Percentiles rank a stretch among this genome's conserved stretches.
These are phyloP conservation scores for Varecia variegata DNA, from an alignment of 2,797 vertebrate species.

Conservation along the genomic window DNA sequence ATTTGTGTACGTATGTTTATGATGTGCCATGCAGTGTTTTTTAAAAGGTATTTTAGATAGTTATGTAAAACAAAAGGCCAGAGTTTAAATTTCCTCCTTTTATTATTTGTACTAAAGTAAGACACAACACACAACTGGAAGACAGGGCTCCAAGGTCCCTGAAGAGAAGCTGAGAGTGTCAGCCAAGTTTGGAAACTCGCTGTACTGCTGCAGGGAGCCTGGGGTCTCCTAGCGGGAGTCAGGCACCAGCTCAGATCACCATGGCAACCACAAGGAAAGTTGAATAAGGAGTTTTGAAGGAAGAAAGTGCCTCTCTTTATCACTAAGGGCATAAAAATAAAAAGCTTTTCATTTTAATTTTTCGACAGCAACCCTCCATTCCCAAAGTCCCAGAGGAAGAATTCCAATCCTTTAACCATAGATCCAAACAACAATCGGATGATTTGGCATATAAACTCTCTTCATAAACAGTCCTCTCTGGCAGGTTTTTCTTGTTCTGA, in stretches of 20 bases:
- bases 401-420: not conserved
- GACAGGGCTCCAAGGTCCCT: not conserved
- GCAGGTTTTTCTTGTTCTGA: not conserved
- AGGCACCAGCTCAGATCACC: slow-evolving; percentile 30
- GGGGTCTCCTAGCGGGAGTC: not conserved
- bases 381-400: not conserved
- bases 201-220: not conserved
- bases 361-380: not conserved
- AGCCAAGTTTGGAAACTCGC: not conserved
- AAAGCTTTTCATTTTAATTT: slow-evolving; percentile 35
- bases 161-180: not conserved
- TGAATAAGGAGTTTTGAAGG: not conserved
- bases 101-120: slow-evolving; percentile 23
- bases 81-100: not conserved
- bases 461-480: not conserved
- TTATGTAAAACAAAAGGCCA: not conserved
- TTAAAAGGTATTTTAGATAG: not conserved
- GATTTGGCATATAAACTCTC: not conserved
- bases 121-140: not conserved
- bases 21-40: not conserved
- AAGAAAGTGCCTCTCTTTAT: slow-evolving; percentile 22
- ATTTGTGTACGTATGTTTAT: not conserved
- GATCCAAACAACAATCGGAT: not conserved
- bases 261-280: slow-evolving; percentile 58
- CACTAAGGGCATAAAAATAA: slow-evolving; percentile 6